Base-by-base conservation (phyloP, 2,113 vertebrate genomes). In the Eidolon helvum region DNA sequence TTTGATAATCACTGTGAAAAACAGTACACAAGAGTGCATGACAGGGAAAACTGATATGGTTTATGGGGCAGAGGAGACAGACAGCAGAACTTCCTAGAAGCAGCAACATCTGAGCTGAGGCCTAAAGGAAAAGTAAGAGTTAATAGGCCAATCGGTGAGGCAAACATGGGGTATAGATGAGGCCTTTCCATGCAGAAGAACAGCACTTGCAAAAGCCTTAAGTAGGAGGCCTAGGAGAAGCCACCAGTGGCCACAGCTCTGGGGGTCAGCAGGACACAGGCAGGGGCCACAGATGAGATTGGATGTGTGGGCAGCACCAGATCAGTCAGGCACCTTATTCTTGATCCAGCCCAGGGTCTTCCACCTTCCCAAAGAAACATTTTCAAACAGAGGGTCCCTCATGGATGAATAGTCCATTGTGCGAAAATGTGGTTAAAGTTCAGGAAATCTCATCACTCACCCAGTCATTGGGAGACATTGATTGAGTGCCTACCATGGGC, bases 361-460 rank as follows among this genome's bases (percentile, higher is more conserved):
- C 65, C 4, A 35, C 19, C 86, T 68, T 50, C 53, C 65, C 4
- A 22, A 87, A 90, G 57, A 92, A 90, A 55, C 40, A 40, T 3
- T n/a, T 9, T 48, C 65, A 92, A 22, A 40, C 22, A 4, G n/a
- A 83, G 55, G 24, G 43, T 21, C 16, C 45, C 45, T 57, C 2
- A 2, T 28, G 30, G 35, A 50, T 18, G 26, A 74, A 87, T 4
- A 18, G 22, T 35, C 35, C 14, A 21, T 9, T 40, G 33, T 38
- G 19, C 24, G 35, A 82, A 91, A 88, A 90, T 35, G 43, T 65
- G n/a, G 5, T 40, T n/a, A 1, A 87, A 93, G 53, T 74, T 24
- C 74, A 90, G 63, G 90, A 95, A 80, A 40, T 8, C 33, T 92
- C 48, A 55, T 26, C 45, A 18, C 84, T 87, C 48, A n/a, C 7